Conservation (phyloP, 2,888 invertebrate genomes). For the Harpalus rufipes region DNA sequence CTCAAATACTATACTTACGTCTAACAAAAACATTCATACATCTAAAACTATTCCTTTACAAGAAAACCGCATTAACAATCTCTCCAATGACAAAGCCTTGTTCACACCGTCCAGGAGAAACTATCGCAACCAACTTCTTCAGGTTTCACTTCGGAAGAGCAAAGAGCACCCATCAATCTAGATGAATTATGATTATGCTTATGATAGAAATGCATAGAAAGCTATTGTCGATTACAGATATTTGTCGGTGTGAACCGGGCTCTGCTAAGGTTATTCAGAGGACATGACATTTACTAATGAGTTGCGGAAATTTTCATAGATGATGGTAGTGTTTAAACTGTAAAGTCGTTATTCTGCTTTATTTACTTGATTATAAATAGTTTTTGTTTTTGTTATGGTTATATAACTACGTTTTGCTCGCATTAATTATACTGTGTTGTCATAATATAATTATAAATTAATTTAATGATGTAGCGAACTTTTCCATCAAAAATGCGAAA, state of each 20-base stretch:
- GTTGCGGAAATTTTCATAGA: slow-evolving; percentile 16
- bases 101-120: slow-evolving; percentile 45
- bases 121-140: slow-evolving; percentile 15
- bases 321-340: slow-evolving; percentile 1
- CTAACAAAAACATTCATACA: slow-evolving; percentile 10
- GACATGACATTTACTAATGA: slow-evolving; percentile 54
- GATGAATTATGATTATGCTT: slow-evolving; percentile 30
- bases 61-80: slow-evolving; percentile 56
- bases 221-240: slow-evolving; percentile 26
- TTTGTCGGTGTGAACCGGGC: background rate
- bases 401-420: background rate
- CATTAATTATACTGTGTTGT: background rate
- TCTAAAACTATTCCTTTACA: slow-evolving; percentile 13
- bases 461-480: background rate
- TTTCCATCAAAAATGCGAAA: background rate
- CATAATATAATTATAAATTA: background rate
- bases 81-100: slow-evolving; percentile 37
- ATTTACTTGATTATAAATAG: background rate
- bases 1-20: background rate
- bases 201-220: slow-evolving; percentile 51
- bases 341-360: slow-evolving; percentile 27
- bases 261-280: slow-evolving; percentile 32
- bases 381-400: background rate
- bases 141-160: slow-evolving; percentile 40
- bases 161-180: slow-evolving; percentile 21